Evolutionary conservation across 2,888 invertebrate genomes (phyloP).

Genomic region (Clitarchus hookeri): DNA sequence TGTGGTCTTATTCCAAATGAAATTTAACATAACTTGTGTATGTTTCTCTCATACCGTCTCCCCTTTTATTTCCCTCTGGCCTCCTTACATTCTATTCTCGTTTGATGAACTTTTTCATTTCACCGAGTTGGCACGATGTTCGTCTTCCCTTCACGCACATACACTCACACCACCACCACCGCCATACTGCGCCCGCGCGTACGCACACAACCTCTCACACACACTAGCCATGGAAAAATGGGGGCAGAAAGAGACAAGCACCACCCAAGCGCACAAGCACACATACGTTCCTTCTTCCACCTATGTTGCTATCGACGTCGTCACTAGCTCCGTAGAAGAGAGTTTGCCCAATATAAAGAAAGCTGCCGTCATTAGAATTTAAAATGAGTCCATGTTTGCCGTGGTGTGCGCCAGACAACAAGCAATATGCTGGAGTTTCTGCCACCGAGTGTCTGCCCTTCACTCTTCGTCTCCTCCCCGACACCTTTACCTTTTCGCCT

Average conservation of each 20-base stretch:
- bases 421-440: slow-evolving; percentile 8
- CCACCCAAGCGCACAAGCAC: background rate
- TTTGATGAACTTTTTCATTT: slow-evolving; percentile 26
- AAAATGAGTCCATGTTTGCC: slow-evolving; percentile 17
- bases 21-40: background rate
- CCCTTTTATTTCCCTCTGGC: background rate
- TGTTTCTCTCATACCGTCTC: background rate
- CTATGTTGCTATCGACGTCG: background rate
- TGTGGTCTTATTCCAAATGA: too few relatives aligned
- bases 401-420: background rate
- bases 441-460: background rate
- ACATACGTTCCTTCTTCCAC: background rate
- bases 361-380: slow-evolving; percentile 23
- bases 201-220: background rate
- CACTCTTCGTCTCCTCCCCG: background rate
- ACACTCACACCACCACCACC: background rate
- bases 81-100: slow-evolving; percentile 17
- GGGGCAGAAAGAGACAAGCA: background rate
- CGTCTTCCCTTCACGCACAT: background rate
- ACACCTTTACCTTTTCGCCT: background rate
- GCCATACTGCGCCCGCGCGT: too few relatives aligned
- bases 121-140: slow-evolving; percentile 17
- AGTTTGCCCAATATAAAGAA: slow-evolving; percentile 27
- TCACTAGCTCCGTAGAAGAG: background rate
- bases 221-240: background rate